phyloP scores from a whole-genome alignment of 2,888 invertebrate species.

The Leptura quadrifasciata region DNA sequence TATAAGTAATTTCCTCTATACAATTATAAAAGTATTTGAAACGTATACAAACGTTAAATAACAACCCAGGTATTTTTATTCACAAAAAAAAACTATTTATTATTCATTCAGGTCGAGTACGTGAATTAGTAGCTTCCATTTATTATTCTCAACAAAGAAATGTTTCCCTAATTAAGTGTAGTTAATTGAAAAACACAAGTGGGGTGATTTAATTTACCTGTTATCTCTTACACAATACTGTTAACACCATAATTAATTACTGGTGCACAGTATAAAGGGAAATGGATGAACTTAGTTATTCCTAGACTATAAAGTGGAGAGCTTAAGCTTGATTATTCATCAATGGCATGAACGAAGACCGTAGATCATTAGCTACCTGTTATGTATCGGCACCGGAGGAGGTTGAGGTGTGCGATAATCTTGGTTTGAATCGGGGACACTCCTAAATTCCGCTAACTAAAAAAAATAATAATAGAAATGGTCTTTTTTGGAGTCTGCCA shows the following conservation, averaged over 20 bases:
- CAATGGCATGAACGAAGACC: slow-evolving; percentile 40
- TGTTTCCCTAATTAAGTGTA: slow-evolving; percentile 32
- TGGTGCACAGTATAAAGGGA: slow-evolving; percentile 38
- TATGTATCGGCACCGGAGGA: slow-evolving; percentile 43
- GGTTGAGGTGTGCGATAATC: slow-evolving; percentile 42
- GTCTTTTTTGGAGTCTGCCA: no score
- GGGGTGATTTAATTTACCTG: slow-evolving; percentile 39
- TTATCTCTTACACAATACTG: slow-evolving; percentile 40
- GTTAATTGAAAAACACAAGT: slow-evolving; percentile 39
- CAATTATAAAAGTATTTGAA: no score
- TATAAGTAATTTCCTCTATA: no score
- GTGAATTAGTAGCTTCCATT: slow-evolving; percentile 3
- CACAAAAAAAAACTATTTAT: background rate
- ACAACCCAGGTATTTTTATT: no score
- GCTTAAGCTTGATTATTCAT: slow-evolving; percentile 42
- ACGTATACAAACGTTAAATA: no score
- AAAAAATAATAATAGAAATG: no score
- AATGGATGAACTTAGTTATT: slow-evolving; percentile 43
- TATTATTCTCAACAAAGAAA: slow-evolving; percentile 21
- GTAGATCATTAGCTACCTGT: slow-evolving; percentile 48
- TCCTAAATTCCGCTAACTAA: slow-evolving; percentile 31
- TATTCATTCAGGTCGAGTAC: background rate
- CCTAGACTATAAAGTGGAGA: slow-evolving; percentile 41
- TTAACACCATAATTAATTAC: slow-evolving; percentile 43
- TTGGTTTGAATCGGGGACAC: slow-evolving; percentile 27